Evolutionary conservation across 2,888 invertebrate genomes (phyloP), one percentile per base, ranked within the genome.

Genomic region (Steinernema hermaphroditum): DNA sequence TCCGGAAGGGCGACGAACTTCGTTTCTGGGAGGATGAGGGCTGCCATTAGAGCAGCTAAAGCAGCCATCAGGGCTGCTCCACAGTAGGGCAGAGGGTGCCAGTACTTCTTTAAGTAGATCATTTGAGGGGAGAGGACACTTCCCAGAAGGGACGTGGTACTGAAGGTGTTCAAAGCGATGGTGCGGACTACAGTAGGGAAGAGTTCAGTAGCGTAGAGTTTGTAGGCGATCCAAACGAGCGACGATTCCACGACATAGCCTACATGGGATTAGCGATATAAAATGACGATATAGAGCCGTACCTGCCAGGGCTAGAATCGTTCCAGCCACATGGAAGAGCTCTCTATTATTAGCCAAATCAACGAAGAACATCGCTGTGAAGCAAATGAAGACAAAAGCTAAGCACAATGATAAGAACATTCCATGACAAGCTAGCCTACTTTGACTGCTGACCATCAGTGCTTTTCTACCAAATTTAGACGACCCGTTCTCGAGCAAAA

Each of bases 141-240:
- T 2, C 77, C 77, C 19, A 77, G n/a, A 16, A 73, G 69, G n/a
- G 77, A 75, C 2, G 77, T 69, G 41, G 32, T 46, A 22, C 70
- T 73, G 29, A 77, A 77, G 9, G 75, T 75, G 57, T 70, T 73
- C 37, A 77, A 43, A 14, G 77, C 77, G 46, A 77, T 77, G 19
- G 77, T 44, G 19, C 77, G 75, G 27, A 78, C 70, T 44, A 74
- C 74, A 14, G 77, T 77, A 27, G 77, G 77, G 50, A 77, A 77
- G 24, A 77, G 68, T 49, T 77, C 77, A 0, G 77, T 78, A 2
- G 77, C 76, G 70, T 77, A 77, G 16, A 78, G 62, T 49, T 77
- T 77, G 62, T 77, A 75, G 12, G 72, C 75, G 32, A 75, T 75
- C 75, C 75, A 75, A 44, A 57, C 54, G 54, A 71, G 72, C 34